Conservation (phyloP, 2,113 vertebrate species). For the Mesitornis unicolor region DNA sequence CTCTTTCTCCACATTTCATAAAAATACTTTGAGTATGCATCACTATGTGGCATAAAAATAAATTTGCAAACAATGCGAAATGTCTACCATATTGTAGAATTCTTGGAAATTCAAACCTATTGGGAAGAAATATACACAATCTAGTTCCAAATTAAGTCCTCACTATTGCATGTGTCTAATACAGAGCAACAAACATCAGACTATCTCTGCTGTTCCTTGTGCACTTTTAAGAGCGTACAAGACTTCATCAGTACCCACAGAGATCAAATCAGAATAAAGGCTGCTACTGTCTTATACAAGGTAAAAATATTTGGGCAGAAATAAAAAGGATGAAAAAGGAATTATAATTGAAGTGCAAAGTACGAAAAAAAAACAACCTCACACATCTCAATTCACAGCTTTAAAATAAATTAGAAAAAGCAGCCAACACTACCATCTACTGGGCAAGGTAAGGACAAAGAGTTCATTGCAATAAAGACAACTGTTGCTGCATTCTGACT, state of each 20-base stretch:
- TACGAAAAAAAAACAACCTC: background rate
- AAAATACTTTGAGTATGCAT: background rate
- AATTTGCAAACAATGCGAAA: background rate
- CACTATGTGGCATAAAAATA: background rate
- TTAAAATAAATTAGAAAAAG: constrained; percentile 60
- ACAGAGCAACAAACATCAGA: background rate
- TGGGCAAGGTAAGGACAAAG: constrained; percentile 71
- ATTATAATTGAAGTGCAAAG: background rate
- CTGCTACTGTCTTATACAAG: background rate
- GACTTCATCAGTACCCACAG: background rate
- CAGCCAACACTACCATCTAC: constrained; percentile 79
- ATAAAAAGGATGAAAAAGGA: background rate
- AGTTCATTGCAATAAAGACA: background rate
- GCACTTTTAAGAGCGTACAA: background rate
- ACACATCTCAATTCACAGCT: background rate
- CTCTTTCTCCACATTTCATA: background rate
- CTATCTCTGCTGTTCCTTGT: background rate
- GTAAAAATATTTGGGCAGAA: background rate
- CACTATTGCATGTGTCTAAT: background rate
- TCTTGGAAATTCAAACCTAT: background rate
- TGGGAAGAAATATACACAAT: background rate
- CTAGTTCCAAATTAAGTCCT: background rate
- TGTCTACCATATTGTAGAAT: background rate
- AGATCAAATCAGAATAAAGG: background rate
- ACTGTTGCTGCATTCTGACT: background rate